Conservation (phyloP, 35 echinoderm and acorn worm genomes). For the Patiria miniata region DNA sequence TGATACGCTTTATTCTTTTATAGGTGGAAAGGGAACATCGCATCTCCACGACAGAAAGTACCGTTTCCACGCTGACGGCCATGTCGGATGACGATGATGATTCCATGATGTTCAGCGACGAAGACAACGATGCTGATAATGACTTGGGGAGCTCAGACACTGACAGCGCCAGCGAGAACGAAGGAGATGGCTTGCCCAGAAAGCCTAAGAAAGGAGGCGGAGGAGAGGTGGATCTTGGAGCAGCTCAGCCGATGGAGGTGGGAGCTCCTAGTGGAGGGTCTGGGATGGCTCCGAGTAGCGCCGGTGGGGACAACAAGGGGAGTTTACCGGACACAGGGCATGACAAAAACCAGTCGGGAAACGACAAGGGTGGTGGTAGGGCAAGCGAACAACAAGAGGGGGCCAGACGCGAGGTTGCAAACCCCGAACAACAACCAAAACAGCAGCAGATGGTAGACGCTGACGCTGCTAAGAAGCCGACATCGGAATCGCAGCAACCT, state of each 20-base stretch:
- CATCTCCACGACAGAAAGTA: slow-evolving; percentile 76
- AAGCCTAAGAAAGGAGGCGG: neutral
- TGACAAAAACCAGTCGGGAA: slow-evolving; percentile 24
- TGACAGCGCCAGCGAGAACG: slow-evolving; percentile 94
- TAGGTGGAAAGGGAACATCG: slow-evolving; percentile 73
- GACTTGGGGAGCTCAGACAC: slow-evolving; percentile 89
- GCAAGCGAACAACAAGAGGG: slow-evolving; percentile 29
- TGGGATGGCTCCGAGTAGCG: neutral
- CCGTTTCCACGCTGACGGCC: slow-evolving; percentile 75
- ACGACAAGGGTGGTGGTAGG: slow-evolving; percentile 42
- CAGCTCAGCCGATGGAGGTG: slow-evolving; percentile 1
- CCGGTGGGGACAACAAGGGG: slow-evolving; percentile 15
- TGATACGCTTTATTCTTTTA: neutral
- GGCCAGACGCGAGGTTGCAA: neutral
- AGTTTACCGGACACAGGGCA: slow-evolving; percentile 1
- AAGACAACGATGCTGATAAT: slow-evolving; percentile 83
- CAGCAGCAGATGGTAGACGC: neutral
- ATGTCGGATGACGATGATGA: slow-evolving; percentile 76
- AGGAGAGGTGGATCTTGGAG: neutral
- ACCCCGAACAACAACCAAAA: neutral
- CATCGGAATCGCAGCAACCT: slow-evolving; percentile 1
- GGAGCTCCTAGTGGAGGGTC: no score
- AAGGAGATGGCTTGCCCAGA: slow-evolving; percentile 31
- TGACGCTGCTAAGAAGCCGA: slow-evolving; percentile 8
- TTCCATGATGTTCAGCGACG: slow-evolving; percentile 72